phyloP scores from a whole-genome alignment of 2,797 vertebrate species.

The Falco berigora region DNA sequence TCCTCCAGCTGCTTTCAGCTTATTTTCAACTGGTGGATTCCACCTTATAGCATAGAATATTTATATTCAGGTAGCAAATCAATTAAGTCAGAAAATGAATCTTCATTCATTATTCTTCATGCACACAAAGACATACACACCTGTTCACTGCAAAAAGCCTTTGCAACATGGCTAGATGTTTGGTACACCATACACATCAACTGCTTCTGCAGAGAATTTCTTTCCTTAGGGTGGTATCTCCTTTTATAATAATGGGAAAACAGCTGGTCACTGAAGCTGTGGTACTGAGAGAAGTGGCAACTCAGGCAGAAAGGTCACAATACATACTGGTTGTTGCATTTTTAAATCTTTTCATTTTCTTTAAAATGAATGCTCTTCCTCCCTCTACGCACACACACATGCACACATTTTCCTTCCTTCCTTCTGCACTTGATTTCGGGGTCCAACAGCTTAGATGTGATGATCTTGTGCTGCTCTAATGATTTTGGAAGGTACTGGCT shows the following conservation, averaged over 20 bases:
- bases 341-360: neutral
- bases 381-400: fast-evolving
- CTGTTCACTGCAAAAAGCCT: neutral
- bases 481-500: neutral
- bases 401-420: neutral
- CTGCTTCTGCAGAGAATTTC: neutral
- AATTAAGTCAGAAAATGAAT: neutral
- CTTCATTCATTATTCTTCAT: neutral
- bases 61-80: neutral
- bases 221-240: neutral
- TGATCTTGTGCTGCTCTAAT: neutral
- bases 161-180: neutral
- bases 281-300: neutral
- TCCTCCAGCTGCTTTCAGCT: neutral
- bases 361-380: fast-evolving
- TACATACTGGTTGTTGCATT: neutral
- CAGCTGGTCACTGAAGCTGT: neutral
- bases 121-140: neutral
- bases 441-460: neutral
- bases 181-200: fast-evolving
- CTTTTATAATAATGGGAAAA: neutral
- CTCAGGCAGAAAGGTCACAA: neutral
- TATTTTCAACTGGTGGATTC: neutral
- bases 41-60: neutral
- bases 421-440: neutral